Base-by-base conservation (phyloP, 2,113 vertebrate species). In the Poeciliopsis turrubarensis region DNA sequence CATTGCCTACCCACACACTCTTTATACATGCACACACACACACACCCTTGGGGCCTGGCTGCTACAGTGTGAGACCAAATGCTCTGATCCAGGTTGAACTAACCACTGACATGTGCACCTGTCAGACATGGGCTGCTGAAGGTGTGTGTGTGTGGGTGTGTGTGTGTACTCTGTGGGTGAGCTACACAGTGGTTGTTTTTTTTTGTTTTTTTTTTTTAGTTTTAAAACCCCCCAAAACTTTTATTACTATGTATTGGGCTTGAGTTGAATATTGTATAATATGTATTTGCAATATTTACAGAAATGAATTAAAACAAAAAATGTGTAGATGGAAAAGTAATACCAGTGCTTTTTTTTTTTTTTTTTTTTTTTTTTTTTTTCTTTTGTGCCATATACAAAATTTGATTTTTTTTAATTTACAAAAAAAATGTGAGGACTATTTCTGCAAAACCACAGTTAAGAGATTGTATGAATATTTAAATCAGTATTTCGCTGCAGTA, bases 21-120 rank as follows among this genome's bases (percentile, higher is more conserved):
- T 74, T 73, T 62, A 68, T 70, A 72, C 64, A 68, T 67, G 39
- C 78, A 8, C 32, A 80, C 75, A 79, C 68, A 72, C 69, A 79
- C 75, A 75, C 70, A 69, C 73, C 68, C 76, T 65, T 11, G 80
- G 72, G 87, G 75, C 82, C 77, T 80, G 85, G 80, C 80, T 80
- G 80, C 85, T 78, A 69, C 78, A 80, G 87, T 87, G 88, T 83
- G 87, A 87, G 87, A 90, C 85, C 88, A 80, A 93, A 87, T 82
- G 89, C 87, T 86, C 81, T 90, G 87, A 93, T 93, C 89, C 86
- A 88, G 89, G 86, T 90, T 88, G 82, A 91, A 92, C 88, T 86
- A 87, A 86, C 83, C 75, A 81, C 80, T 87, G 82, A 90, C 86
- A 90, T 86, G 87, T 89, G 87, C 91, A 91, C 90, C 91, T 93